These are phyloP conservation scores for Mactra quadrangularis DNA, from an alignment of 1,140 invertebrate genomes.

Conservation along the genomic window DNA sequence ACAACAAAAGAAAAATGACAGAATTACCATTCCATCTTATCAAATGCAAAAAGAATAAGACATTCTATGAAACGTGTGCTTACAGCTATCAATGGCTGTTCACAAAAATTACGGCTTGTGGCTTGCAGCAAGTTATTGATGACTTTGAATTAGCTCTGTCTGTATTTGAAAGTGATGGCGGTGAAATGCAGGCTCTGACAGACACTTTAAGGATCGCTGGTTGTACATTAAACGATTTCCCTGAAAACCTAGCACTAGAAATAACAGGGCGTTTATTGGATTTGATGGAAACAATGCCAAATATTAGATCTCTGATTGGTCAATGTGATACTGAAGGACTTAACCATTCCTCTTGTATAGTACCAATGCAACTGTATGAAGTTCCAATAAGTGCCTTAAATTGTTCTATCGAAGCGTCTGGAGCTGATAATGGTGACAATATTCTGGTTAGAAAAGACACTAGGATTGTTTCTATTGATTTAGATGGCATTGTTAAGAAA, in stretches of 20 bases:
- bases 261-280: constrained; percentile 74
- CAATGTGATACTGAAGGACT: constrained; percentile 85
- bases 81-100: constrained; percentile 74
- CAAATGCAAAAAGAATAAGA: constrained; percentile 53
- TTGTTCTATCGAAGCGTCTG: constrained; percentile 38
- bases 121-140: constrained; percentile 67
- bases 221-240: constrained; percentile 66
- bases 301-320: constrained; percentile 70
- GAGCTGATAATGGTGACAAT: constrained; percentile 42
- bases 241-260: constrained; percentile 71
- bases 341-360: constrained; percentile 90
- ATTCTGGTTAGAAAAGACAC: constrained; percentile 18
- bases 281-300: constrained; percentile 64
- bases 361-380: constrained; percentile 81
- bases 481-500: constrained; percentile 12
- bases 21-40: constrained; percentile 70
- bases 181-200: constrained; percentile 70
- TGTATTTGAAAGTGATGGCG: constrained; percentile 85
- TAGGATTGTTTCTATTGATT: constrained; percentile 16
- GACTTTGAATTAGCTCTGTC: constrained; percentile 63
- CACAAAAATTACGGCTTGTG: constrained; percentile 68
- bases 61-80: constrained; percentile 60
- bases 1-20: constrained; percentile 71
- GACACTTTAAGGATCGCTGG: constrained; percentile 74
- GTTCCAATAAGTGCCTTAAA: constrained; percentile 64